These are phyloP conservation scores for Drosophila rubida DNA, from an alignment of 2,888 invertebrate genomes.

Conservation along the genomic window DNA sequence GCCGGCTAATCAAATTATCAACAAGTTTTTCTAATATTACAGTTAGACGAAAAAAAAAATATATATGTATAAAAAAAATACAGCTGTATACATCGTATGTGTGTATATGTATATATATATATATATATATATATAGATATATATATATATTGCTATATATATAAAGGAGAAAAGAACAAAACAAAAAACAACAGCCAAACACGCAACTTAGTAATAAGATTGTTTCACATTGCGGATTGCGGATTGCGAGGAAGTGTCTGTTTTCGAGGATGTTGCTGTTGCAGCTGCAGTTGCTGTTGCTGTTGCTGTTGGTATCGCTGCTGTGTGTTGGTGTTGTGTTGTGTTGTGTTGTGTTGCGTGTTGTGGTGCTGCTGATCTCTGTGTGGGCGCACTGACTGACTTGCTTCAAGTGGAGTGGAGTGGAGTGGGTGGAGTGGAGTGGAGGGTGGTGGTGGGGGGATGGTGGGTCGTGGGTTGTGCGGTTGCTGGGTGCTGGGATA, in stretches of 20 bases:
- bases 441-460: not conserved
- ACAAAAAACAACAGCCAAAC: conserved; percentile 37
- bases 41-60: conserved; percentile 43
- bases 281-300: not conserved
- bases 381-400: not conserved
- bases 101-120: conserved; percentile 1
- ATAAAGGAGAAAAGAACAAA: conserved; percentile 16
- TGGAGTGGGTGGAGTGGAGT: no score
- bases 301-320: not conserved
- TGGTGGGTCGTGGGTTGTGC: not conserved
- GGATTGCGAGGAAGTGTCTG: not conserved
- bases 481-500: conserved; percentile 11
- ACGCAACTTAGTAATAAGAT: conserved; percentile 36
- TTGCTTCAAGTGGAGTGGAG: not conserved
- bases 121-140: not conserved
- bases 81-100: conserved; percentile 4
- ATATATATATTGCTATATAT: conserved; percentile 4
- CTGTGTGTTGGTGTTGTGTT: not conserved
- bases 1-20: conserved; percentile 63
- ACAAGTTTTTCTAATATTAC: conserved; percentile 58
- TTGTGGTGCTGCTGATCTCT: not conserved
- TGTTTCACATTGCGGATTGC: conserved; percentile 8
- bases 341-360: not conserved
- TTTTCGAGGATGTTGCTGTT: not conserved
- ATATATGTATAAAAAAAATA: conserved; percentile 6